Evolutionary conservation across 2,888 invertebrate species (phyloP).

Genomic region (Tachina fera): DNA sequence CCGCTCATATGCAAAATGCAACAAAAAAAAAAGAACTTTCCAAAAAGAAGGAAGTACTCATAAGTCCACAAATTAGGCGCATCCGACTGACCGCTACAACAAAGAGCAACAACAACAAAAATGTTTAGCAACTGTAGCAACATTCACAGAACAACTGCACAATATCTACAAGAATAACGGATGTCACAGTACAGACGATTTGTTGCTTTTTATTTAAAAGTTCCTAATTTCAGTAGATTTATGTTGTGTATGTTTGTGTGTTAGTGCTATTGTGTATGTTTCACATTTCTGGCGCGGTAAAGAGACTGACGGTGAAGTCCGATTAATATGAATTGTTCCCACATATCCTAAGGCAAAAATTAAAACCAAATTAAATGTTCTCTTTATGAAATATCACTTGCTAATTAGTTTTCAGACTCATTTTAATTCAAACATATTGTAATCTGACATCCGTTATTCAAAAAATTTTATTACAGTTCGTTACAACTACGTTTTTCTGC

Average conservation of each 20-base stretch:
- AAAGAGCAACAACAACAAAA: constrained; percentile 30
- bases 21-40: constrained; percentile 30
- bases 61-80: constrained; percentile 67
- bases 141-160: constrained; percentile 2
- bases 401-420: background rate
- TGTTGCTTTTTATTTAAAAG: constrained; percentile 63
- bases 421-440: background rate
- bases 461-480: background rate
- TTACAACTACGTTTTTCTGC: background rate
- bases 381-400: no score
- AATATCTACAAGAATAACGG: constrained; percentile 53
- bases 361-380: background rate
- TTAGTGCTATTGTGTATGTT: no score
- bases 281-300: background rate
- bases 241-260: background rate
- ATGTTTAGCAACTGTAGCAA: no score
- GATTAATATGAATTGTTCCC: background rate
- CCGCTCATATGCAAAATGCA: constrained; percentile 9
- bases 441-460: no score
- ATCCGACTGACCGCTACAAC: constrained; percentile 64
- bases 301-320: background rate
- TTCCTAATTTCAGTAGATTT: constrained; percentile 41
- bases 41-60: constrained; percentile 67
- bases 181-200: constrained; percentile 63
- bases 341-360: background rate